These are phyloP conservation scores for Rhagoletis zephyria DNA, from an alignment of 1,140 invertebrate genomes.

Conservation along the genomic window DNA sequence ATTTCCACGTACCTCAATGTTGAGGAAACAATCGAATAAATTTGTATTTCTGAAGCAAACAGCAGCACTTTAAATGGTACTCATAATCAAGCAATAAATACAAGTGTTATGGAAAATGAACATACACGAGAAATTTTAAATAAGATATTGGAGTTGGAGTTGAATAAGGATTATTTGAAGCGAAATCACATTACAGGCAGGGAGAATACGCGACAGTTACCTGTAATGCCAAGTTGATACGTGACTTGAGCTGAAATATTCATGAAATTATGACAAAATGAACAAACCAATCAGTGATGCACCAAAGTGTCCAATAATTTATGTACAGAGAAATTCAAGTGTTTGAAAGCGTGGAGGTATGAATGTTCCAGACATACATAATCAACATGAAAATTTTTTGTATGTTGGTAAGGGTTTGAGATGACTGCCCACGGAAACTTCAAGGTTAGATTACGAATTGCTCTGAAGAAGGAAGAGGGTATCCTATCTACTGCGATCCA, in stretches of 20 bases:
- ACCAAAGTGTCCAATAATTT: slow-evolving; percentile 33
- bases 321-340: background rate
- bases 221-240: background rate
- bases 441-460: no score
- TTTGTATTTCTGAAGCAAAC: slow-evolving; percentile 3
- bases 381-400: no score
- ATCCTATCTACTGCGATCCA: no score
- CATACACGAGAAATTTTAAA: background rate
- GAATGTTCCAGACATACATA: no score
- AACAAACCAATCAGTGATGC: slow-evolving; percentile 7
- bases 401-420: no score
- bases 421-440: no score
- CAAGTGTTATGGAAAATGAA: background rate
- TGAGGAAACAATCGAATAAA: slow-evolving; percentile 22
- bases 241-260: background rate
- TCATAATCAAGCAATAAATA: background rate
- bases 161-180: slow-evolving; percentile 11
- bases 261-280: background rate
- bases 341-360: no score
- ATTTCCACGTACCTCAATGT: background rate
- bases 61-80: background rate
- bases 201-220: background rate
- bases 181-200: background rate
- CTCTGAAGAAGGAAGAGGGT: no score
- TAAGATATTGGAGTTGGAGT: background rate